Evolutionary conservation across 2,888 invertebrate species (phyloP).

Genomic region (Tupiocoris notatus): DNA sequence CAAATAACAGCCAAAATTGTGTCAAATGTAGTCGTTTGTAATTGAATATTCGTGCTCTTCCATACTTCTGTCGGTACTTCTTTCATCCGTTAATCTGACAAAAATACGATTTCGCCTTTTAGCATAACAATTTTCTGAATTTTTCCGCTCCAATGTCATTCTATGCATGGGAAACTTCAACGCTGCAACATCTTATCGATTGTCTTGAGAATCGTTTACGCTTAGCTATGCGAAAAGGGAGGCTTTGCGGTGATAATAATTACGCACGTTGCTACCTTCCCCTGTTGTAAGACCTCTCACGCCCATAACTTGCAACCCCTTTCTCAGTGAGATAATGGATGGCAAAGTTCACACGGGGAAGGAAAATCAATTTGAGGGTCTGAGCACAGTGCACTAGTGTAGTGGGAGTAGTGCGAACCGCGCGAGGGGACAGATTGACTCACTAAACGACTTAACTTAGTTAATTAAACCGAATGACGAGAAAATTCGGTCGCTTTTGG

Average conservation of each 20-base stretch:
- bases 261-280: background rate
- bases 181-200: background rate
- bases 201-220: background rate
- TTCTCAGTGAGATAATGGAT: constrained; percentile 6
- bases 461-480: constrained; percentile 18
- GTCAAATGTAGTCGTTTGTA: no score
- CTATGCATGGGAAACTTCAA: no score
- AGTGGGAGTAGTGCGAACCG: background rate
- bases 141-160: no score
- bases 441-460: constrained; percentile 28
- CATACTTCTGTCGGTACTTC: no score
- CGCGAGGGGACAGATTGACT: constrained; percentile 8
- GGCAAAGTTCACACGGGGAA: constrained; percentile 5
- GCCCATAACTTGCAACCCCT: background rate
- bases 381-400: background rate
- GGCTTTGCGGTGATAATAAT: background rate
- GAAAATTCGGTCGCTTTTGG: background rate
- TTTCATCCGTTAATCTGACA: no score
- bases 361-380: constrained; percentile 18
- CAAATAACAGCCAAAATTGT: no score
- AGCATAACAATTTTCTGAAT: no score
- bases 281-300: background rate
- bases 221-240: background rate
- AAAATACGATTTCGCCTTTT: no score
- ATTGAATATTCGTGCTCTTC: no score